Evolutionary conservation across 2,113 vertebrate genomes (phyloP), one percentile per base, ranked within the genome.

Genomic region (Xyrauchen texanus): DNA sequence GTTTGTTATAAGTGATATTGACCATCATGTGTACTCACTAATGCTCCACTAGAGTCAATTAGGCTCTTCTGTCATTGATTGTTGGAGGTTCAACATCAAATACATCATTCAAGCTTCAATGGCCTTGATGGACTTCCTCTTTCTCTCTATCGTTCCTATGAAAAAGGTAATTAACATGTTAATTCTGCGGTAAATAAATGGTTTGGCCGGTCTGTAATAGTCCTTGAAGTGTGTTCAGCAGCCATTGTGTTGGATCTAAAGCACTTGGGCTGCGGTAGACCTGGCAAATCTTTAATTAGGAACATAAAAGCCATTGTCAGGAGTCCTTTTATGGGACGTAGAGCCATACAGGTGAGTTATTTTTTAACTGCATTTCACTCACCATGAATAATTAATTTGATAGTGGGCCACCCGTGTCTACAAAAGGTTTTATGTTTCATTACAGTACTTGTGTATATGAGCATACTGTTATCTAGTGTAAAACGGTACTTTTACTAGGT

Each of bases 231-330:
- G 44, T 60, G 58, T 63, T 21, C 7, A 49, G 45, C 21, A 49
- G 45, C 21, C 71, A 62, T 74, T 74, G 71, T 62, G 16, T 62
- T 74, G 46, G 51, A 63, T 74, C 15, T 62, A 62, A 74, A 63
- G 46, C 58, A 62, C 45, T 34, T n/a, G 11, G 55, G 55, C 55
- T 57, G 55, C 13, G 4, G 55, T n/a, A 57, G 55, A 57, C 55
- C 55, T 57, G 62, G 16, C 45, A 8, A 47, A n/a, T 46, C 46
- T 63, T 62, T 74, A 63, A 74, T 74, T 74, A 74, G 16, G 46
- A 74, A 6, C 71, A 63, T 74, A 74, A 74, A 69, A 74, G 71
- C 58, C 0, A 7, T 4, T 2, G 45, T 74, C 71, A 49, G 15
- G 15, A 51, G 58, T 62, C 15, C 45, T 74, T 62, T 16, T 46